phyloP scores from a whole-genome alignment of 2,888 invertebrate genomes.

The Dinocampus coccinellae region DNA sequence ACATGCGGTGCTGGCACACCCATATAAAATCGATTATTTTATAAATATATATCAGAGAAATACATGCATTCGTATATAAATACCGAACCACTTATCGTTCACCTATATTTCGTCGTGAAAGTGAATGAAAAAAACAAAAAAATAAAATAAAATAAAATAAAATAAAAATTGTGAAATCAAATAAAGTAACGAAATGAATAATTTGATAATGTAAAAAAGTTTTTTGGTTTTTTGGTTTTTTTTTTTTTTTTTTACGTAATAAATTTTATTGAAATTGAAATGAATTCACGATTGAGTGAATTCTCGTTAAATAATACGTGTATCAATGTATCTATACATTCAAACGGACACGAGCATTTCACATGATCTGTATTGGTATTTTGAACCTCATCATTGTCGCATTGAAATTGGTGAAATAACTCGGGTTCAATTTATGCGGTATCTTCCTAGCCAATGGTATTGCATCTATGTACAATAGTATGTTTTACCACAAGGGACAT shows the following conservation, averaged over 20 bases:
- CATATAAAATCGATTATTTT: conserved; percentile 21
- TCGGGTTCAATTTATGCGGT: conserved; percentile 17
- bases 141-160: neutral
- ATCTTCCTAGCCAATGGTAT: conserved; percentile 19
- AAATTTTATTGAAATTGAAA: neutral
- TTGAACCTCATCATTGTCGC: conserved; percentile 45
- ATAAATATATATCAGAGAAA: neutral
- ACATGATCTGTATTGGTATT: conserved; percentile 23
- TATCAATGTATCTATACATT: neutral
- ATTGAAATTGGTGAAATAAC: conserved; percentile 42
- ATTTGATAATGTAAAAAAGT: neutral
- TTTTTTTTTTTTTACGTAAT: too few species aligned
- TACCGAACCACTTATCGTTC: conserved; percentile 20
- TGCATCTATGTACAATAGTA: neutral
- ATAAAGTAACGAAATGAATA: neutral
- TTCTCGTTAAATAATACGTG: neutral
- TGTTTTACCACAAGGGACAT: conserved; percentile 9
- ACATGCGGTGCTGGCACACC: conserved; percentile 14
- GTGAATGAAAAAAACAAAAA: neutral
- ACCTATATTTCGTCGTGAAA: neutral
- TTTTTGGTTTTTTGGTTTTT: too few species aligned
- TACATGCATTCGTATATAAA: neutral
- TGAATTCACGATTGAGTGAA: neutral
- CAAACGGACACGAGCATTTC: conserved; percentile 5
- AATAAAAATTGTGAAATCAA: neutral